These are phyloP conservation scores for Cheilosia variabilis DNA, from an alignment of 2,888 invertebrate species.

Conservation along the genomic window DNA sequence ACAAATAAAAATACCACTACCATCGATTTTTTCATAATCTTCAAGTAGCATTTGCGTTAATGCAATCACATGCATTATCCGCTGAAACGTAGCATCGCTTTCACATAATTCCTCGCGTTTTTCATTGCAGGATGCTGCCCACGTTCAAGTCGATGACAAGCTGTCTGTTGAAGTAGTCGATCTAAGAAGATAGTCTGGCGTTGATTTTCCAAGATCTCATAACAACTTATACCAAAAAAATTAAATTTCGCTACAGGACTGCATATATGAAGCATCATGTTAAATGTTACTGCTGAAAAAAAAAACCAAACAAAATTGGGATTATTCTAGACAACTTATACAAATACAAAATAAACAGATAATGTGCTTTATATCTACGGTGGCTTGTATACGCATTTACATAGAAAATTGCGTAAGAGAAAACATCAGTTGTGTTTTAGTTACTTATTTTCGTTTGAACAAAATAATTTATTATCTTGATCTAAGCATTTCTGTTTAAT, in stretches of 20 bases:
- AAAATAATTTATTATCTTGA: constrained; percentile 27
- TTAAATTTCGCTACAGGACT: constrained; percentile 18
- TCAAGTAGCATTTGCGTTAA: too few relatives aligned
- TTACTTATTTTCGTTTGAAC: constrained; percentile 25
- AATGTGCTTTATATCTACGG: constrained; percentile 76
- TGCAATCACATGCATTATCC: too few relatives aligned
- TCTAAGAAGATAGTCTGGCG: constrained; percentile 86
- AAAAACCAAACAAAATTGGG: constrained; percentile 25
- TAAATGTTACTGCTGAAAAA: constrained; percentile 60
- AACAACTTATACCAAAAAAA: constrained; percentile 50
- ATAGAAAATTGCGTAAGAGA: constrained; percentile 31
- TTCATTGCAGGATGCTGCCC: constrained; percentile 88
- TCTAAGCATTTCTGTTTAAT: constrained; percentile 12
- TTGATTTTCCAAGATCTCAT: constrained; percentile 9
- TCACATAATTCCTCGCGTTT: constrained; percentile 17
- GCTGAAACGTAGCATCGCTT: neutral
- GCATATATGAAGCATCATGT: constrained; percentile 25
- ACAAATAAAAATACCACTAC: neutral
- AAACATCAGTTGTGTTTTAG: constrained; percentile 42
- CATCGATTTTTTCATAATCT: neutral
- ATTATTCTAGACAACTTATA: constrained; percentile 53
- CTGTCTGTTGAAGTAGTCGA: constrained; percentile 89
- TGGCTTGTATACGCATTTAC: constrained; percentile 74
- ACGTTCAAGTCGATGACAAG: constrained; percentile 87
- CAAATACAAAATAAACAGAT: constrained; percentile 66